Evolutionary conservation across 2,888 invertebrate species (phyloP), one percentile per base, ranked within the genome.

Genomic region (Philhelius pedissequus): DNA sequence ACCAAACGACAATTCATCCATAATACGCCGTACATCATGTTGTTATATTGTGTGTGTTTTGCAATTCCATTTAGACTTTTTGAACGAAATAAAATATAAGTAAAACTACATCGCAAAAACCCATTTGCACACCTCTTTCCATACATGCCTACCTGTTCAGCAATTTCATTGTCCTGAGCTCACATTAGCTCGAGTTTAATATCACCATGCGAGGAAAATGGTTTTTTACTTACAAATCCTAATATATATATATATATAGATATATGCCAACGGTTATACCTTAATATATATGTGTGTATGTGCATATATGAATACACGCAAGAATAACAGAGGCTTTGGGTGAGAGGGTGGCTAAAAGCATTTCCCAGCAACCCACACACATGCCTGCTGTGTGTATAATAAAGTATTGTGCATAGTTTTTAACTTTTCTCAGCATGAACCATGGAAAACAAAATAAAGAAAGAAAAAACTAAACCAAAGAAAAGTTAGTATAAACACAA

Each of bases 1-100:
- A 54, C 83, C 43, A 66, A 83, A 80, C 75, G 75, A 84, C 80
- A 84, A 80, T 84, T 71, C 84, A 71, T 84, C 60, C 66, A 62
- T 71, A 75, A 84, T 66, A 75, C 70, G 30, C 32, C 52, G 40
- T 71, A 79, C 66, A 80, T 71, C 84, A 80, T 84, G 78, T 74
- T 62, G 69, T 38, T 74, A 70, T 75, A 75, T 75, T 35, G 32
- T 35, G 13, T 35, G 75, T 52, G 50, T 78, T 71, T 56, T 54
- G 70, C 66, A 75, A 48, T 79, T 80, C 75, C 75, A 80, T 74
- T 80, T 80, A 71, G 80, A 84, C 27, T 74, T 79, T 60, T 62
- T 56, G 32, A 78, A 69, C 54, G 62, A 73, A 78, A 79, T 58
- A 79, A 83, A 60, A 62, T 32, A 74, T 62, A 82, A 48, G 18